Evolutionary conservation across 2,113 vertebrate species (phyloP), one percentile per base, ranked within the genome.

Genomic region (Tricholaema leucomelas): DNA sequence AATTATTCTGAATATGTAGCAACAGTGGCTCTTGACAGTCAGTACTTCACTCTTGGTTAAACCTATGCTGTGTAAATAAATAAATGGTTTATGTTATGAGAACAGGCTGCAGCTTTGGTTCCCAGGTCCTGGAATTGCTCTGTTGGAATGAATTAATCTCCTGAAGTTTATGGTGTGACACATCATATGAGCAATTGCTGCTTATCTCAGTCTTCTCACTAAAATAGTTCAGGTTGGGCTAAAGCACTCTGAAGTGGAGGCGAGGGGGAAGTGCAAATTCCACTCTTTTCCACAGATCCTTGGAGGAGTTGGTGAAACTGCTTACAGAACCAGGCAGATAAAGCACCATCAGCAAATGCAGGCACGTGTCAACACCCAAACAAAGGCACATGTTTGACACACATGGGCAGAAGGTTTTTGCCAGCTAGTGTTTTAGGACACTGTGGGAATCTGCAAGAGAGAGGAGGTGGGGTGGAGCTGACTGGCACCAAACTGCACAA

Each of bases 101-200:
- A 96, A 96, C 82, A 85, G 60, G 38, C 69, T 76, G 6, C 81
- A 95, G 92, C 95, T 96, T 87, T 92, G 93, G 84, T 92, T 85
- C 81, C 71, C 0, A 1, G 94, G 87, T 85, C 93, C 81, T 87
- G 71, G 85, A 93, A 95, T 94, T 50, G 82, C 33, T 83, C 48
- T 72, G 79, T 3, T 89, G 70, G 75, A 91, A 78, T 50, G 75
- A 93, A 91, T 91, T 83, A 17, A 85, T 82, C 80, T 78, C 77
- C 84, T 78, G 52, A 87, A 94, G 91, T 91, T 92, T 89, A 54
- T 78, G 94, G 52, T 35, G 69, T 95, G 95, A 95, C 94, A 95
- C 95, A 95, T 92, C 87, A 65, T 16, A 83, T 35, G 79, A 95
- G 96, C 87, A 93, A 83, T 7, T 40, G 65, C 87, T n/a, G 79